Percentiles rank a stretch among this genome's conserved stretches.
These are phyloP conservation scores for Syngnathus scovelli DNA, from an alignment of 2,113 vertebrate genomes.

Conservation along the genomic window DNA sequence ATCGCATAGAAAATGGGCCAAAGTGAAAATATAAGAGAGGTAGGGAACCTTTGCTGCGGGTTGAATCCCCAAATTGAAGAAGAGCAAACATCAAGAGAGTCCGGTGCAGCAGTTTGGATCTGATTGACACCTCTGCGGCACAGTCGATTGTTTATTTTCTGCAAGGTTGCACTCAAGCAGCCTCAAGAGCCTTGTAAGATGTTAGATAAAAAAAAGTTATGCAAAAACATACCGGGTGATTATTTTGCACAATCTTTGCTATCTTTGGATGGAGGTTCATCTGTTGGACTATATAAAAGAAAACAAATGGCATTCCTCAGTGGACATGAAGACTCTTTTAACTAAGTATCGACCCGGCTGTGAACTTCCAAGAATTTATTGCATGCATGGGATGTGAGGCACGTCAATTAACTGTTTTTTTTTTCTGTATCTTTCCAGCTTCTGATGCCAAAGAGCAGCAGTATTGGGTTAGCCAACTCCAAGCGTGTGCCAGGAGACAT, in stretches of 20 bases:
- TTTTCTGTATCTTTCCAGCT: conserved; percentile 66
- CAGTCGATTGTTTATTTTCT: conserved; percentile 10
- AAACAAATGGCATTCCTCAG: background rate
- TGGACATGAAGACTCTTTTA: conserved; percentile 3
- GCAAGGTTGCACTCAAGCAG: conserved; percentile 1
- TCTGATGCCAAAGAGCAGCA: conserved; percentile 88
- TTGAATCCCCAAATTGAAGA: background rate
- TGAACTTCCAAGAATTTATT: conserved; percentile 16
- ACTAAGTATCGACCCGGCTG: conserved; percentile 3
- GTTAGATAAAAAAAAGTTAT: background rate
- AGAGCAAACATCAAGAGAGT: conserved; percentile 6
- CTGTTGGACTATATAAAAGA: background rate
- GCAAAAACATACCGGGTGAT: background rate
- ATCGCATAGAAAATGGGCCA: no score
- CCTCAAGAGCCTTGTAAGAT: background rate
- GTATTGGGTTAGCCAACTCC: conserved; percentile 92
- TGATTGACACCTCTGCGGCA: conserved; percentile 13
- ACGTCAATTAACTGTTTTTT: conserved; percentile 8
- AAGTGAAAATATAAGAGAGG: no score
- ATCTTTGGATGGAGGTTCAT: conserved; percentile 1
- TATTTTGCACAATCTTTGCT: background rate
- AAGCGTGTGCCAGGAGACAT: conserved; percentile 87
- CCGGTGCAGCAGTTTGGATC: conserved; percentile 4
- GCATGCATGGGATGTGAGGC: background rate
- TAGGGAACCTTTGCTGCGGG: background rate